Conservation (phyloP, 2,113 vertebrate species). For the Laticauda laticaudata region DNA sequence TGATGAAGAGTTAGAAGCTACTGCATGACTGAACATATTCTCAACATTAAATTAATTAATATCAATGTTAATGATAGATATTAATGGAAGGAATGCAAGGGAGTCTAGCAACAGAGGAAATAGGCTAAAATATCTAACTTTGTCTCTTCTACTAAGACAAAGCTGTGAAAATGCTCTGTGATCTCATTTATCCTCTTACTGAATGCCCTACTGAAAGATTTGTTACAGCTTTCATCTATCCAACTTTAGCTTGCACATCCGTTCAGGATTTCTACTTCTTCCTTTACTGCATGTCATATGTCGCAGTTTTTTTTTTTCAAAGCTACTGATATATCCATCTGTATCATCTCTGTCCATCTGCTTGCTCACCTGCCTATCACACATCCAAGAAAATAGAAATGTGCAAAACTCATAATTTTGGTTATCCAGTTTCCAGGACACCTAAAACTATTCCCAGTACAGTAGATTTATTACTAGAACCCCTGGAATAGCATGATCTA, state of each 20-base stretch:
- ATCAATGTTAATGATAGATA: not conserved
- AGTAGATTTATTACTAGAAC: not conserved
- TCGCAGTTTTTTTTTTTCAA: not conserved
- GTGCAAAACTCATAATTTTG: not conserved
- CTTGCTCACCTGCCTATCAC: not conserved
- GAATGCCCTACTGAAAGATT: conserved; percentile 5
- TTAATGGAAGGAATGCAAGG: not conserved
- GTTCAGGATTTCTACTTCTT: conserved; percentile 9
- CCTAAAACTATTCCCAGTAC: not conserved
- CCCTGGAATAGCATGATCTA: not conserved
- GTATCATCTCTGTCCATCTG: not conserved
- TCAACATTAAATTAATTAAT: not conserved
- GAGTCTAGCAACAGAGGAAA: not conserved
- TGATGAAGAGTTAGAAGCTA: not conserved
- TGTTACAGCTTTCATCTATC: conserved; percentile 9
- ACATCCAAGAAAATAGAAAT: not conserved
- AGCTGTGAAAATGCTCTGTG: not conserved
- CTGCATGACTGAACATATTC: not conserved
- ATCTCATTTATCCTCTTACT: not conserved
- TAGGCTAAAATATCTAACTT: not conserved
- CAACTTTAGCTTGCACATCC: not conserved
- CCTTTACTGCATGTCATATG: conserved; percentile 14
- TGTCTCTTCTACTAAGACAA: not conserved
- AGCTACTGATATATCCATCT: not conserved
- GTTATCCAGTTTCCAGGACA: not conserved